A percentile compares a stretch with the other conserved stretches of the same genome.
Evolutionary conservation across 2,888 invertebrate species (phyloP).

Genomic region (Trichogramma dendrolimi): DNA sequence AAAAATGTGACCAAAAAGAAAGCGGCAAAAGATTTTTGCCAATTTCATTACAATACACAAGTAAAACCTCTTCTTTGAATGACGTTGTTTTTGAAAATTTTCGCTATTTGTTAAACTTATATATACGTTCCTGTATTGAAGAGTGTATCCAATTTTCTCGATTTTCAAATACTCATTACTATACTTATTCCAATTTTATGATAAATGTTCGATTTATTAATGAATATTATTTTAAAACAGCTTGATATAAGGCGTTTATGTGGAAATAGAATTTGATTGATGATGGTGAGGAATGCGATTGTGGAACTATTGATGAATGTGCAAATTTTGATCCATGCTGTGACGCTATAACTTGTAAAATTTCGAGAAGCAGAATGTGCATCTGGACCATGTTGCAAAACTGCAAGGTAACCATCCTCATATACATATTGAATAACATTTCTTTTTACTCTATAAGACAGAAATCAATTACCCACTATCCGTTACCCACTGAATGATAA

Average conservation of each 20-base stretch:
- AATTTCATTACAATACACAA: no score
- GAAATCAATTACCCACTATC: no score
- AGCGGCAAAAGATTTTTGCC: no score
- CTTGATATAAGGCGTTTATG: conserved; percentile 75
- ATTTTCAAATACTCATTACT: neutral
- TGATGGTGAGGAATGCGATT: conserved; percentile 96
- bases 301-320: conserved; percentile 88
- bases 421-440: no score
- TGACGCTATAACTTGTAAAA: conserved; percentile 92
- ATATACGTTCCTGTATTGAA: neutral
- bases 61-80: no score
- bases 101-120: no score
- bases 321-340: conserved; percentile 87
- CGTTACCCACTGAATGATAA: no score
- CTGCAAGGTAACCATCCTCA: conserved; percentile 68
- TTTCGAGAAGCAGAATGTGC: conserved; percentile 93
- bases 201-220: neutral
- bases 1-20: no score
- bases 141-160: neutral
- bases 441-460: no score
- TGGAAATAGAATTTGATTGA: conserved; percentile 93
- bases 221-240: conserved; percentile 24
- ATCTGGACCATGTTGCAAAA: conserved; percentile 84
- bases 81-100: no score
- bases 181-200: neutral